Evolutionary conservation across 2,113 vertebrate genomes (phyloP).

Genomic region (Pseudorhombus dupliciocellatus): DNA sequence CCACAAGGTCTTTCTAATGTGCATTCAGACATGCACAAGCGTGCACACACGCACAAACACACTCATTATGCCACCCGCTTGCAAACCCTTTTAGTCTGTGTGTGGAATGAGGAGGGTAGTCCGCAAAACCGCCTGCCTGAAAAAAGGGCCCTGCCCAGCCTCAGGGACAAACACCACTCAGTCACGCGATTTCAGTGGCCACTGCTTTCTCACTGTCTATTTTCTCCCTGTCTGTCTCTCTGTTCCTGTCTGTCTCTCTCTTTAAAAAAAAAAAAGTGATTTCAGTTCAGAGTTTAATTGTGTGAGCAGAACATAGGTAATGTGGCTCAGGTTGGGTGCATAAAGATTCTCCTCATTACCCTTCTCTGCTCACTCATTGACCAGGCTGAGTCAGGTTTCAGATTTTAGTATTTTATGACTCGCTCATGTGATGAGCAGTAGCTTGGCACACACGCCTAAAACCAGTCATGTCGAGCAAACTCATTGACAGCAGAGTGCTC

Average conservation of each 20-base stretch:
- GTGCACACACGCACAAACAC: constrained; percentile 52
- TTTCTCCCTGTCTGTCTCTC: constrained; percentile 11
- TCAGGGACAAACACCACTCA: constrained; percentile 77
- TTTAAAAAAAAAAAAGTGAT: neutral
- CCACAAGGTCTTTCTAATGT: constrained; percentile 64
- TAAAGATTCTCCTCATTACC: neutral
- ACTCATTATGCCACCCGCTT: constrained; percentile 78
- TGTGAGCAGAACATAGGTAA: neutral
- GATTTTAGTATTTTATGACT: constrained; percentile 33
- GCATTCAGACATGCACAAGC: constrained; percentile 58
- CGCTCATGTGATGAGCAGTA: constrained; percentile 46
- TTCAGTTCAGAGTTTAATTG: neutral
- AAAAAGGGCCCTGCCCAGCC: constrained; percentile 73
- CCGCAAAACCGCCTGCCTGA: constrained; percentile 76
- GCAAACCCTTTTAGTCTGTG: constrained; percentile 76
- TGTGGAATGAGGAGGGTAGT: constrained; percentile 79
- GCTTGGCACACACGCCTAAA: constrained; percentile 37
- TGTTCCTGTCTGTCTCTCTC: neutral
- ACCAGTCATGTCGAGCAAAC: constrained; percentile 26
- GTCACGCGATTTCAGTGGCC: constrained; percentile 76
- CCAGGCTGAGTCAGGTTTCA: constrained; percentile 35
- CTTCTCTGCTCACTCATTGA: constrained; percentile 16
- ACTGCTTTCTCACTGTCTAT: constrained; percentile 58
- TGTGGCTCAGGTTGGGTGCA: neutral
- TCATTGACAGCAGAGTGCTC: constrained; percentile 4